Conservation (phyloP, 2,797 vertebrate genomes). For the Macropus fuliginosus region DNA sequence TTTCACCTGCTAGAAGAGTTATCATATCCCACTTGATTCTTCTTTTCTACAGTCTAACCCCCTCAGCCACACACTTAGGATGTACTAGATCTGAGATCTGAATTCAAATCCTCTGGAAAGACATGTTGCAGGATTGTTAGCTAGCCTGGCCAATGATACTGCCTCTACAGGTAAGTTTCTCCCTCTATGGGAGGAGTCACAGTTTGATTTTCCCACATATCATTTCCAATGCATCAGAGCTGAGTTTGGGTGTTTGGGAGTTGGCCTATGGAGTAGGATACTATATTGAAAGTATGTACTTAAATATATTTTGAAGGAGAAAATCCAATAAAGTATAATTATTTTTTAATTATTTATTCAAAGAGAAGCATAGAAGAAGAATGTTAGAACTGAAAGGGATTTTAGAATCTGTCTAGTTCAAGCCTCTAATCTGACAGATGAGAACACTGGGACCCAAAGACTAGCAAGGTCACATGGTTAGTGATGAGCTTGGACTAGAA, state of each 20-base stretch:
- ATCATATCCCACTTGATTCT: not conserved
- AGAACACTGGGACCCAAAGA: not conserved
- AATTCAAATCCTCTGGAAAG: not conserved
- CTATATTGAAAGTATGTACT: not conserved
- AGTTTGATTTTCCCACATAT: slow-evolving; percentile 41
- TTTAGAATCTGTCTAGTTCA: not conserved
- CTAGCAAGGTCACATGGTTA: not conserved
- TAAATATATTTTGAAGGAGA: not conserved
- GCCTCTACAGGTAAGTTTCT: slow-evolving; percentile 5
- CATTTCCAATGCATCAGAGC: slow-evolving; percentile 47
- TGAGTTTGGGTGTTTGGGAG: not conserved
- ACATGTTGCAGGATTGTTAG: not conserved
- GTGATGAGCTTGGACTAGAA: not conserved
- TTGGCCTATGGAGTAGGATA: not conserved
- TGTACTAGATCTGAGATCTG: not conserved
- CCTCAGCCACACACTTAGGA: not conserved
- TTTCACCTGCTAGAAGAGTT: not conserved
- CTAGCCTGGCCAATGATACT: not conserved
- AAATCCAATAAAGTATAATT: not conserved
- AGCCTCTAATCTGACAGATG: not conserved
- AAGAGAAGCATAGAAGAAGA: not conserved
- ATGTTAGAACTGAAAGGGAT: not conserved
- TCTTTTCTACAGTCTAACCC: not conserved
- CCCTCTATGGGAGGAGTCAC: not conserved
- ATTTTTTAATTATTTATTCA: not conserved